These are phyloP conservation scores for Drosophila takahashii DNA, from an alignment of 1,140 invertebrate genomes.

Conservation along the genomic window DNA sequence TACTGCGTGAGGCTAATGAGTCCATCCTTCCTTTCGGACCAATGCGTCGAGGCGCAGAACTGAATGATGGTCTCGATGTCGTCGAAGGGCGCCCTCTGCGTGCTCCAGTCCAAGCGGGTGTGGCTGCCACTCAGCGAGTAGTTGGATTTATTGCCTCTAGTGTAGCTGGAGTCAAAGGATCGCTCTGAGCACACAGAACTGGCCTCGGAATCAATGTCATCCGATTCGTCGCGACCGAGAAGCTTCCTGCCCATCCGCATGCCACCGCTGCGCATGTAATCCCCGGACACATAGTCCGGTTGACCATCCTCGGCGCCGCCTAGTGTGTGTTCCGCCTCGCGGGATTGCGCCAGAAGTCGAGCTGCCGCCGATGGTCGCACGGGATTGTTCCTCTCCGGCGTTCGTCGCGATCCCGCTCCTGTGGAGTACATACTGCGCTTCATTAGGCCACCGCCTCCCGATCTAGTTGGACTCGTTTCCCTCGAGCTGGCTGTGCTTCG, in stretches of 20 bases:
- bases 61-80: conserved; percentile 95
- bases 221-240: conserved; percentile 88
- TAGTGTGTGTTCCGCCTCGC: conserved; percentile 94
- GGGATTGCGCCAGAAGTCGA: conserved; percentile 93
- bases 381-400: conserved; percentile 86
- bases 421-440: conserved; percentile 78
- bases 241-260: conserved; percentile 76
- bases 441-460: conserved; percentile 53
- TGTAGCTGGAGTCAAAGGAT: conserved; percentile 92
- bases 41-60: conserved; percentile 93
- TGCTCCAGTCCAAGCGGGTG: conserved; percentile 88
- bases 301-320: conserved; percentile 86
- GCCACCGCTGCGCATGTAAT: conserved; percentile 68
- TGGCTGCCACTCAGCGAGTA: conserved; percentile 93
- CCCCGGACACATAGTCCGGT: conserved; percentile 55
- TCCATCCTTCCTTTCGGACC: conserved; percentile 97
- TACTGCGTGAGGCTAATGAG: conserved; percentile 90
- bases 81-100: conserved; percentile 86
- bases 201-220: conserved; percentile 96
- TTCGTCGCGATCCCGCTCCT: conserved; percentile 82
- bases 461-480: conserved; percentile 88
- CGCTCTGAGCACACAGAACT: conserved; percentile 97
- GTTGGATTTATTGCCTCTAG: conserved; percentile 77
- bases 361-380: conserved; percentile 90
- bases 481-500: conserved; percentile 88